phyloP scores from a whole-genome alignment of 2,113 vertebrate species.

The Ceyx cyanopectus region DNA sequence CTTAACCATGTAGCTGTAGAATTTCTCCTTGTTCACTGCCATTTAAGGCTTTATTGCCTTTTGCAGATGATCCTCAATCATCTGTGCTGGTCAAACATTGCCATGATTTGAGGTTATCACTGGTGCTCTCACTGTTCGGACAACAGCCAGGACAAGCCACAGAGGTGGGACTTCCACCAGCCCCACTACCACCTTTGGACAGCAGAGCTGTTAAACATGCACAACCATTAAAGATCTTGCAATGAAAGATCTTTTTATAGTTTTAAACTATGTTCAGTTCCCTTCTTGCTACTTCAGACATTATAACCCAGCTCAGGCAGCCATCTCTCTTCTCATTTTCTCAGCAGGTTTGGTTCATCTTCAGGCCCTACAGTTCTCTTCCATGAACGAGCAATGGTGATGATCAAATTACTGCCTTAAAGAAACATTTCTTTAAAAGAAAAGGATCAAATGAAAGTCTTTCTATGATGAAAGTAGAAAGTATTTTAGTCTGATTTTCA shows the following conservation, averaged over 20 bases:
- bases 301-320: not conserved
- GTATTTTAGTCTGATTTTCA: not conserved
- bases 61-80: not conserved
- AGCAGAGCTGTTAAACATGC: not conserved
- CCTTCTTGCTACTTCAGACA: not conserved
- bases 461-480: not conserved
- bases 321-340: not conserved
- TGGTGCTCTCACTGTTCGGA: not conserved
- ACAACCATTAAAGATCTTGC: not conserved
- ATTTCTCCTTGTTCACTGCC: not conserved
- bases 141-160: not conserved
- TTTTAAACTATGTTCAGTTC: not conserved
- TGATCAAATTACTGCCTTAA: not conserved
- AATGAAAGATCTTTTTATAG: not conserved
- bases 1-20: not conserved
- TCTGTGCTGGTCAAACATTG: not conserved
- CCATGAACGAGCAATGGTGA: not conserved
- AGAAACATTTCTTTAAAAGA: not conserved
- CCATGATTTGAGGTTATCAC: not conserved
- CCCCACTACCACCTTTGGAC: not conserved
- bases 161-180: not conserved
- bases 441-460: not conserved
- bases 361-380: not conserved
- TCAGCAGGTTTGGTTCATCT: not conserved
- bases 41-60: no score